Evolutionary conservation across 2,888 invertebrate genomes (phyloP).

Genomic region (Dione juno): DNA sequence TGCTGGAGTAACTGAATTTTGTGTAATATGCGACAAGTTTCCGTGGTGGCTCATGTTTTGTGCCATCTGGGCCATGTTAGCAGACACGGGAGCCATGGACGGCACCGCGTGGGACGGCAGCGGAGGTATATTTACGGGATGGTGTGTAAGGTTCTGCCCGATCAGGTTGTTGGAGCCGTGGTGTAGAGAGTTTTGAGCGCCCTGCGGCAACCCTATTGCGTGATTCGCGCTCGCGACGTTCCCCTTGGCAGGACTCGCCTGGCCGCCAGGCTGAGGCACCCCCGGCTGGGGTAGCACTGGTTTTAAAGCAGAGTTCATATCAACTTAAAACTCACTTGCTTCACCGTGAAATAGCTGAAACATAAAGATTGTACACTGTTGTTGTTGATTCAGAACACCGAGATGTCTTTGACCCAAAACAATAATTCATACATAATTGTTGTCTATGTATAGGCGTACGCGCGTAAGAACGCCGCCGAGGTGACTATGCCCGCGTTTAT

Average conservation of each 20-base stretch:
- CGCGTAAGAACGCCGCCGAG: constrained; percentile 74
- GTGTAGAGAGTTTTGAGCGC: constrained; percentile 71
- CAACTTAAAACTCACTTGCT: constrained; percentile 59
- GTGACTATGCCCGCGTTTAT: constrained; percentile 57
- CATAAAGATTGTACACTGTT: constrained; percentile 66
- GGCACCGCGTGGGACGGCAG: constrained; percentile 68
- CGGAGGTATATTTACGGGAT: constrained; percentile 58
- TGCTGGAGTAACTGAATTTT: constrained; percentile 67
- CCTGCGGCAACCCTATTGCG: constrained; percentile 72
- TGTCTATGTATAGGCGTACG: constrained; percentile 64
- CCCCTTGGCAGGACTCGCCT: constrained; percentile 74
- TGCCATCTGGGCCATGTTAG: constrained; percentile 81
- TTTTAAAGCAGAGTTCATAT: constrained; percentile 86
- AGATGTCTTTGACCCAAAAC: constrained; percentile 80
- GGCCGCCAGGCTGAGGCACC: constrained; percentile 74
- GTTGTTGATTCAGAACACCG: constrained; percentile 65
- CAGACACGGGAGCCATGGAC: constrained; percentile 79
- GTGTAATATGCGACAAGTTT: constrained; percentile 75
- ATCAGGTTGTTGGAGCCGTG: constrained; percentile 66
- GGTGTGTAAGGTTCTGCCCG: constrained; percentile 72
- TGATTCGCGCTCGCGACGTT: constrained; percentile 75
- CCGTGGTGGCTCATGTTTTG: constrained; percentile 82
- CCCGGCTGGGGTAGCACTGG: constrained; percentile 82
- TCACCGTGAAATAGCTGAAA: constrained; percentile 66
- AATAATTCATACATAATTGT: constrained; percentile 74